Percentiles rank a stretch among this genome's conserved stretches.
These are phyloP conservation scores for Pongo pygmaeus DNA, from an alignment of 2,113 vertebrate species.

Conservation along the genomic window DNA sequence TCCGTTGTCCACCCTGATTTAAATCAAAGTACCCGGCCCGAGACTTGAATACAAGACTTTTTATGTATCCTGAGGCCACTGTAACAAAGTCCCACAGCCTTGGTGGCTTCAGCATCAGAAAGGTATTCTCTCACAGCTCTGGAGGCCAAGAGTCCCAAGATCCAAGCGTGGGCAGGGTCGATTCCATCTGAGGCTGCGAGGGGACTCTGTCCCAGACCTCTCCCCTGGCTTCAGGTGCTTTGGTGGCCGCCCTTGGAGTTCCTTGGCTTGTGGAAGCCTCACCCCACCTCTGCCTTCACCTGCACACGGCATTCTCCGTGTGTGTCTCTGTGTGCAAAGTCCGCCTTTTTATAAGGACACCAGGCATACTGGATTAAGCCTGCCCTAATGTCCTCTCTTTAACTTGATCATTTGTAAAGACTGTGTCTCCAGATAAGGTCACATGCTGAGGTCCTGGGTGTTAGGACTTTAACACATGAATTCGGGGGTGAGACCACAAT, in stretches of 20 bases:
- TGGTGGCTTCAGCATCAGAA: neutral
- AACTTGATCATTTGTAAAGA: neutral
- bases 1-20: no score
- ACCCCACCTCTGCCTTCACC: neutral
- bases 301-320: accelerated
- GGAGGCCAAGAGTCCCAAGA: accelerated
- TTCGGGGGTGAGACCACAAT: accelerated
- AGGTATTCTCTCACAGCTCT: neutral
- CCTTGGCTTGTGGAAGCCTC: neutral
- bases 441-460: no score
- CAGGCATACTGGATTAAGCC: neutral
- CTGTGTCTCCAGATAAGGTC: neutral
- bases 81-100: neutral
- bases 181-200: accelerated
- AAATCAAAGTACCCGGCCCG: neutral
- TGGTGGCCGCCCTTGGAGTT: accelerated
- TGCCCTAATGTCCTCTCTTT: neutral
- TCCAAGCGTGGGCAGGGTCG: accelerated
- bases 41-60: neutral
- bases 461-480: neutral
- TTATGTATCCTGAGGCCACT: neutral
- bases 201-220: no score
- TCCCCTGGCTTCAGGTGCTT: no score
- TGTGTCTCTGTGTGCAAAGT: accelerated
- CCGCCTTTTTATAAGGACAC: neutral